phyloP scores from a whole-genome alignment of 92 coral and sea anemone genomes.

The Heteractis magnifica region DNA sequence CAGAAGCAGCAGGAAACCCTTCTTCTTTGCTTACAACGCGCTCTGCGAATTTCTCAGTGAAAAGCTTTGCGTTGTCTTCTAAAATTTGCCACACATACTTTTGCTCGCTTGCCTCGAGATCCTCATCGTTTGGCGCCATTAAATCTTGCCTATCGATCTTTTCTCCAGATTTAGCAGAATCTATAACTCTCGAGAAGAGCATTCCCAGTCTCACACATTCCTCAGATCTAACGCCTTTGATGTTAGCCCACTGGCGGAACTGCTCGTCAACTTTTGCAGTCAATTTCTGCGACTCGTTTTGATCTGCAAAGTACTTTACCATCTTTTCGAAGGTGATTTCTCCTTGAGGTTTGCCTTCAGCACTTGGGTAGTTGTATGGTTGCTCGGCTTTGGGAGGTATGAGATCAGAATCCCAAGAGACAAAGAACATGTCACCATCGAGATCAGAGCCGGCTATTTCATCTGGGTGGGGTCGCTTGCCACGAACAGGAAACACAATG shows the following conservation, averaged over 20 bases:
- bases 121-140: slow-evolving; percentile 43
- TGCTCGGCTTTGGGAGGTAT: slow-evolving; percentile 47
- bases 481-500: slow-evolving; percentile 83
- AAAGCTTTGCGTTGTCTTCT: background rate
- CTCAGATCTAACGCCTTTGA: slow-evolving; percentile 66
- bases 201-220: slow-evolving; percentile 70
- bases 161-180: slow-evolving; percentile 91
- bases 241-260: slow-evolving; percentile 79
- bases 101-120: slow-evolving; percentile 25
- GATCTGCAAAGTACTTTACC: slow-evolving; percentile 68
- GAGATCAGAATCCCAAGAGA: slow-evolving; percentile 84
- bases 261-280: slow-evolving; percentile 60
- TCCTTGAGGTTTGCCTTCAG: slow-evolving; percentile 37
- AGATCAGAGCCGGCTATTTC: slow-evolving; percentile 95
- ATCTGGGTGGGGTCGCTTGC: slow-evolving; percentile 84
- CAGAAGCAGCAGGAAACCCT: background rate
- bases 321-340: slow-evolving; percentile 51
- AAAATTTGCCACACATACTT: slow-evolving; percentile 71
- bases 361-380: slow-evolving; percentile 78
- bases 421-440: slow-evolving; percentile 89
- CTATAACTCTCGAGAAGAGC: slow-evolving; percentile 83
- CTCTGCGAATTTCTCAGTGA: background rate
- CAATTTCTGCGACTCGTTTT: slow-evolving; percentile 56
- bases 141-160: slow-evolving; percentile 27
- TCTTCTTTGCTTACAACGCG: background rate